Base-by-base conservation (phyloP, 2,888 invertebrate species). In the Andricus quercusramuli region DNA sequence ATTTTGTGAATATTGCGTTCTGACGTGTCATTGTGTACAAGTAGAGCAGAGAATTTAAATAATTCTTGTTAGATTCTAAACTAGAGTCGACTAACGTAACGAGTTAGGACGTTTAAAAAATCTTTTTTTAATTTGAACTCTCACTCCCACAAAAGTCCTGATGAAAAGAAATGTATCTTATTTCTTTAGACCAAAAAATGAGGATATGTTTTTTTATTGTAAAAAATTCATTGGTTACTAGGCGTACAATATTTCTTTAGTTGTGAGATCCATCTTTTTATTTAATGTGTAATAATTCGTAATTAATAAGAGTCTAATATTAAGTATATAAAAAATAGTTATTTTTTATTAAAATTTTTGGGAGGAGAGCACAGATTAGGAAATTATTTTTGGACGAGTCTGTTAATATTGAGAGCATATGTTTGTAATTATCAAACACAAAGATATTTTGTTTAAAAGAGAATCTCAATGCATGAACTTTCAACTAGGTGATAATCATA, bases 1-100 rank as follows among this genome's bases (percentile, higher is more conserved):
- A 74, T 74, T 74, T 74, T 84, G 84, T 84, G 82, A 84, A 84
- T 84, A 84, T 66, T 74, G 79, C 79, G 82, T 81, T 84, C 79
- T 79, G 78, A 82, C 37, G 51, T 74, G 32, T 74, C 81, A 84
- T 79, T 82, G 79, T 80, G 77, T 82, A 80, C 74, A 65, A 78
- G 78, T 80, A 81, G 82, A 56, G 51, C 47, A 80, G 62, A 83
- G 78, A 82, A 78, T 83, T 70, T 76, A 83, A 84, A 51, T 0
- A 51, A 70, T 29, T 65, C 66, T 77, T 22, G n/a, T 80, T 70
- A 66, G 77, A 59, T 66, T 79, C 25, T 59, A 51, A 62, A 51
- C 56, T 70, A 78, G 17, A 68, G 77, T 65, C 20, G n/a, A 67
- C 59, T 51, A 51, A 68, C 9, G 47, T 25, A 25, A 68, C 25